These are phyloP conservation scores for Agrilus mali DNA, from an alignment of 2,888 invertebrate genomes.

Conservation along the genomic window DNA sequence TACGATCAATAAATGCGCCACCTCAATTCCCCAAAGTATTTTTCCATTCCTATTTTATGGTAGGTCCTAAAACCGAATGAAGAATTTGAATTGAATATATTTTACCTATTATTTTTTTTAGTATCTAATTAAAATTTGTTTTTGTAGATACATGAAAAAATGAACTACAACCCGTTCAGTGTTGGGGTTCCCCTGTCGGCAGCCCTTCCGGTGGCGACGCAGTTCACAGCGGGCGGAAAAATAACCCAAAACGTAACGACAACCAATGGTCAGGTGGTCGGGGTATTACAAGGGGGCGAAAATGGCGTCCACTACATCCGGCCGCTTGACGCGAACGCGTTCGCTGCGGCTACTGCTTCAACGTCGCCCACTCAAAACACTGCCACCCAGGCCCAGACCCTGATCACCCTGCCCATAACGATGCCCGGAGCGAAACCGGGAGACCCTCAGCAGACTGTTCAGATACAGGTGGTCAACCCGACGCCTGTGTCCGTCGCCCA, in stretches of 20 bases:
- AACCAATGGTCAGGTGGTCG: slow-evolving; percentile 55
- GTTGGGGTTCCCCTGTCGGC: slow-evolving; percentile 44
- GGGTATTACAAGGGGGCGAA: slow-evolving; percentile 55
- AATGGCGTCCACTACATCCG: slow-evolving; percentile 66
- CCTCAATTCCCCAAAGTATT: no score
- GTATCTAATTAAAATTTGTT: background rate
- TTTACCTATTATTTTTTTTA: no score
- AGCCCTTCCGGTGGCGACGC: slow-evolving; percentile 46
- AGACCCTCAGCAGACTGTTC: slow-evolving; percentile 66
- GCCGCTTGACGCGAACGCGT: slow-evolving; percentile 42
- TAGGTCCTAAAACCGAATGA: no score
- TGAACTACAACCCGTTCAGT: slow-evolving; percentile 69
- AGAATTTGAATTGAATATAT: no score
- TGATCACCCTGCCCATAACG: slow-evolving; percentile 67
- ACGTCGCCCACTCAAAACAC: slow-evolving; percentile 22
- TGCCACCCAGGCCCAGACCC: slow-evolving; percentile 40
- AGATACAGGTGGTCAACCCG: slow-evolving; percentile 48
- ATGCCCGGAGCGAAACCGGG: slow-evolving; percentile 63
- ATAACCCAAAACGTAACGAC: slow-evolving; percentile 58
- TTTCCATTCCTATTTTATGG: no score
- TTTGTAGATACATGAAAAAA: slow-evolving; percentile 28
- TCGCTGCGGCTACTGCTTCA: slow-evolving; percentile 30
- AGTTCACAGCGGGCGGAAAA: slow-evolving; percentile 51
- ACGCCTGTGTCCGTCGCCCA: slow-evolving; percentile 25
- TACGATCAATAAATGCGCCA: no score